Conservation (phyloP, 2,888 invertebrate genomes). For the Hypena proboscidalis region DNA sequence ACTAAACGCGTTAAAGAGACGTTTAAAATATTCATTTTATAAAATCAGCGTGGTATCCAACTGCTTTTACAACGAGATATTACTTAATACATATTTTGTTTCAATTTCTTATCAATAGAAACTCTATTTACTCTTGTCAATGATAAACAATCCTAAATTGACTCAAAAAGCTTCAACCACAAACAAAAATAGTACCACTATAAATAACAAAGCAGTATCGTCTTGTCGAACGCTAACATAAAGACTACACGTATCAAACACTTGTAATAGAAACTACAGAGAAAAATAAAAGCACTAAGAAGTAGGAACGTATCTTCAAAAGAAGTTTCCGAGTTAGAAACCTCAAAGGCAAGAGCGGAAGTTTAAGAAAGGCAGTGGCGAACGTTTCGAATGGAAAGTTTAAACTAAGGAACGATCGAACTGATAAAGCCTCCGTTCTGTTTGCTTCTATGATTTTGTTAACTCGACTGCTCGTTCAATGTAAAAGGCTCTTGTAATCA, state of each 20-base stretch:
- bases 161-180: not conserved
- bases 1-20: no score
- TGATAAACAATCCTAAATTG: not conserved
- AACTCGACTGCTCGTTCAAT: slow-evolving; percentile 46
- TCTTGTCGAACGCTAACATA: slow-evolving; percentile 14
- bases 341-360: slow-evolving; percentile 72
- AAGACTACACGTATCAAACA: slow-evolving; percentile 23
- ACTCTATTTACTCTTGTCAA: not conserved
- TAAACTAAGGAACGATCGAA: slow-evolving; percentile 59
- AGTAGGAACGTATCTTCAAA: slow-evolving; percentile 57
- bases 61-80: no score
- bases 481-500: slow-evolving; percentile 35
- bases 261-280: slow-evolving; percentile 43
- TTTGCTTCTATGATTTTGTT: slow-evolving; percentile 60
- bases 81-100: no score
- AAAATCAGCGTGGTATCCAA: no score
- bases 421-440: slow-evolving; percentile 59
- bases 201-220: slow-evolving; percentile 2
- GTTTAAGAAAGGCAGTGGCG: slow-evolving; percentile 69
- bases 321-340: slow-evolving; percentile 68
- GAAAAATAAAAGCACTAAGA: slow-evolving; percentile 58
- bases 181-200: not conserved
- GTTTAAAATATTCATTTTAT: no score
- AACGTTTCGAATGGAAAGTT: slow-evolving; percentile 71
- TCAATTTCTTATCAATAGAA: no score